Evolutionary conservation across 2,888 invertebrate species (phyloP).

Genomic region (Lasioglossum figueresi): DNA sequence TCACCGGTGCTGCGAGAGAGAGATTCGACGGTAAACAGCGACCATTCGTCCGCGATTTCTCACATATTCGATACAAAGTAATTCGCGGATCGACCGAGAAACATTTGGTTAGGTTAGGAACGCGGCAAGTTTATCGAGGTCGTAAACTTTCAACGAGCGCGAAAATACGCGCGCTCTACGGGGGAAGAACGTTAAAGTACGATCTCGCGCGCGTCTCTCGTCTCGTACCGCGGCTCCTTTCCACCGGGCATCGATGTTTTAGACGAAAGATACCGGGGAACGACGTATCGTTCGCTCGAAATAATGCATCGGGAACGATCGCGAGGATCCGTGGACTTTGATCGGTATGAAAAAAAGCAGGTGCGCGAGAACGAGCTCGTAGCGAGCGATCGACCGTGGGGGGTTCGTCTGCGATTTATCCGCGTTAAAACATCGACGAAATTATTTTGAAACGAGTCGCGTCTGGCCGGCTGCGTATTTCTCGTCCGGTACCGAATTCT

Average conservation of each 20-base stretch:
- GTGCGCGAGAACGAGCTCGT: constrained; percentile 22
- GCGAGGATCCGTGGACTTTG: constrained; percentile 19
- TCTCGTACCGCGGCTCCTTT: constrained; percentile 19
- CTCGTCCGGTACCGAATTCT: constrained; percentile 56
- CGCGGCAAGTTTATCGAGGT: constrained; percentile 52
- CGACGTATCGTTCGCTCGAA: constrained; percentile 27
- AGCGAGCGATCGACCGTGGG: constrained; percentile 60
- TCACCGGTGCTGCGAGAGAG: neutral
- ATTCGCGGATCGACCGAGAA: constrained; percentile 41
- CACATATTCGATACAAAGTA: constrained; percentile 32
- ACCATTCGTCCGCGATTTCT: constrained; percentile 9
- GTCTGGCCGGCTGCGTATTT: constrained; percentile 49
- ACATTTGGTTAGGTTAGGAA: constrained; percentile 56
- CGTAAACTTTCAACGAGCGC: constrained; percentile 58
- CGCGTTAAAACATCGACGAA: constrained; percentile 63
- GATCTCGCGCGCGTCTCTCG: constrained; percentile 24
- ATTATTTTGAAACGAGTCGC: constrained; percentile 70
- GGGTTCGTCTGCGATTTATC: constrained; percentile 73
- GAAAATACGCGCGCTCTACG: constrained; percentile 58
- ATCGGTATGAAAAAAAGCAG: constrained; percentile 53
- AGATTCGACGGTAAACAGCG: neutral
- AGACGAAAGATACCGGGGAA: constrained; percentile 3
- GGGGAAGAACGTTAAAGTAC: constrained; percentile 52
- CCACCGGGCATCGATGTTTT: constrained; percentile 36
- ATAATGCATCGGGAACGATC: constrained; percentile 26